Evolutionary conservation across 2,797 vertebrate species (phyloP).

Genomic region (Leucoraja ocellata): DNA sequence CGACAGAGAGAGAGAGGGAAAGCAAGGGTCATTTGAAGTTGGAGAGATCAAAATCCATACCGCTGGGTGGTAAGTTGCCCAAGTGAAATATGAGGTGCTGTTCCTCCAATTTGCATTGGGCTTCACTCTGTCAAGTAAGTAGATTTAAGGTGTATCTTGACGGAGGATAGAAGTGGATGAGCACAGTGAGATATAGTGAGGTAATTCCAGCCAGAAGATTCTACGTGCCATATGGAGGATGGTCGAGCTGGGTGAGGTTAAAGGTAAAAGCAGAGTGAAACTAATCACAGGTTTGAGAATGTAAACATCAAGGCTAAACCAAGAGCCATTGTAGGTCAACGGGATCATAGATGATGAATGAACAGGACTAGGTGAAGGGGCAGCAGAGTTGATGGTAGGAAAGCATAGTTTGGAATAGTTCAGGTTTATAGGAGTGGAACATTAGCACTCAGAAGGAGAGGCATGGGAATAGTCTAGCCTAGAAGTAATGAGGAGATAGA

Average conservation of each 20-base stretch:
- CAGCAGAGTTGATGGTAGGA: too few relatives aligned
- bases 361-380: not conserved
- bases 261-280: not conserved
- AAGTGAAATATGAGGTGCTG: too few relatives aligned
- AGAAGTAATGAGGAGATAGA: too few relatives aligned
- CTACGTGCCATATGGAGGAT: not conserved
- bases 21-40: too few relatives aligned
- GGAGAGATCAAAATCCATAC: too few relatives aligned
- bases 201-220: not conserved
- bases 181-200: not conserved
- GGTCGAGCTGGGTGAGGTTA: not conserved
- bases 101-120: too few relatives aligned
- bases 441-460: not conserved
- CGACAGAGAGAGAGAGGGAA: too few relatives aligned
- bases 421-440: not conserved
- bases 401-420: not conserved
- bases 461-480: not conserved
- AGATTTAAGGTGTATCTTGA: not conserved
- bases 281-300: not conserved
- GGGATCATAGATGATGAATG: not conserved
- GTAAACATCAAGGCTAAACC: not conserved
- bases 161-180: not conserved
- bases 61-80: too few relatives aligned
- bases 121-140: not conserved
- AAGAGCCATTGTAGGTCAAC: not conserved